These are phyloP conservation scores for Loxodonta africana DNA, from an alignment of 2,113 vertebrate genomes.

Conservation along the genomic window DNA sequence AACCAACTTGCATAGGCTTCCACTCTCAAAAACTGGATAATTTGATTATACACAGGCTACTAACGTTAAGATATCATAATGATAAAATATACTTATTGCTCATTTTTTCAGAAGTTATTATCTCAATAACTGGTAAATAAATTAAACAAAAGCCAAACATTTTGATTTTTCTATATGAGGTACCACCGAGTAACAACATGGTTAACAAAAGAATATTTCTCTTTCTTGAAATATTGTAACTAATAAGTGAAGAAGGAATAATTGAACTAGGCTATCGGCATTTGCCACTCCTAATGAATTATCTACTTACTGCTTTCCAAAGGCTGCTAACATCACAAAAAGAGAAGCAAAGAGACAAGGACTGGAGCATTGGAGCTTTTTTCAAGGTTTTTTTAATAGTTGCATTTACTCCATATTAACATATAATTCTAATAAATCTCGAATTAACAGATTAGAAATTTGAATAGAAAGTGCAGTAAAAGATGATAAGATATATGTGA, in stretches of 20 bases:
- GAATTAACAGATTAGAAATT: background rate
- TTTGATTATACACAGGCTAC: no score
- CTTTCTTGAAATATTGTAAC: constrained; percentile 29
- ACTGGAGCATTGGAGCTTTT: background rate
- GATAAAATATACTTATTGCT: background rate
- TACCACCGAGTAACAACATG: constrained; percentile 27
- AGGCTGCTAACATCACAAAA: background rate
- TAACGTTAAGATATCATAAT: background rate
- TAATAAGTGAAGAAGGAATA: constrained; percentile 62
- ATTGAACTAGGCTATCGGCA: background rate
- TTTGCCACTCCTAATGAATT: constrained; percentile 59
- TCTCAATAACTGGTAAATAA: background rate
- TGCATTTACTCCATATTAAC: constrained; percentile 43
- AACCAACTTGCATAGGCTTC: background rate
- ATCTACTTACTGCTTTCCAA: constrained; percentile 57
- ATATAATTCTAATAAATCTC: background rate
- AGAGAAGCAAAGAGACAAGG: background rate
- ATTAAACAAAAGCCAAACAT: constrained; percentile 6
- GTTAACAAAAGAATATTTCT: constrained; percentile 30
- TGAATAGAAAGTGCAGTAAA: background rate
- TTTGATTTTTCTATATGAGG: constrained; percentile 10
- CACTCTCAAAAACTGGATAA: background rate
- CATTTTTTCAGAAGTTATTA: background rate
- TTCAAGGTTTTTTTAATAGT: constrained; percentile 17
- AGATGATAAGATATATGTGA: background rate